These are phyloP conservation scores for Idaea straminata DNA, from an alignment of 2,888 invertebrate genomes.

Conservation along the genomic window DNA sequence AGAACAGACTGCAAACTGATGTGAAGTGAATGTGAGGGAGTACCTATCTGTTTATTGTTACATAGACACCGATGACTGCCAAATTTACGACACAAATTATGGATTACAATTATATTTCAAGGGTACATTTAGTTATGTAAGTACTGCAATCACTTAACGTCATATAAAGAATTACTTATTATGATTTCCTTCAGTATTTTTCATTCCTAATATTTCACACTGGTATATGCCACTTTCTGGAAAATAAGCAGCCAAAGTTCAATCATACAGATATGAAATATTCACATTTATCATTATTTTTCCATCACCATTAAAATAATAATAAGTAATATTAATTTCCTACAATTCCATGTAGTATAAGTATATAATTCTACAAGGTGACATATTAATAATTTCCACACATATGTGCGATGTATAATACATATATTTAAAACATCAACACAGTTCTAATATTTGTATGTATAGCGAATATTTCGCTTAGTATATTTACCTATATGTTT, in stretches of 20 bases:
- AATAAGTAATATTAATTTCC: constrained; percentile 15
- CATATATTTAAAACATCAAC: constrained; percentile 51
- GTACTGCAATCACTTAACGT: constrained; percentile 13
- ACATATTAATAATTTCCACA: constrained; percentile 15
- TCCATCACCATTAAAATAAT: constrained; percentile 11
- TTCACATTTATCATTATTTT: constrained; percentile 8
- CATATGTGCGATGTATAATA: constrained; percentile 47
- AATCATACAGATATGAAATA: constrained; percentile 2
- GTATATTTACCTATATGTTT: constrained; percentile 15
- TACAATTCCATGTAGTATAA: constrained; percentile 12
- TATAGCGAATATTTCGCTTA: constrained; percentile 29
- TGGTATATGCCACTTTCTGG: constrained; percentile 3
- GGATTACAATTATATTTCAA: constrained; percentile 17
- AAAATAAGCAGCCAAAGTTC: constrained; percentile 10
- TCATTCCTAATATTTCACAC: not conserved
- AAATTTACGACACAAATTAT: constrained; percentile 24
- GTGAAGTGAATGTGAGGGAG: constrained; percentile 9
- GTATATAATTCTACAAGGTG: constrained; percentile 24
- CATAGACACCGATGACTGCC: constrained; percentile 30
- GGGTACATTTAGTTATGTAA: constrained; percentile 16
- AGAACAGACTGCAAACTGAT: constrained; percentile 13
- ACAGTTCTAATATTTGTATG: constrained; percentile 61
- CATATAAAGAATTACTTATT: not conserved
- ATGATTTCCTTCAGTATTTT: too few species aligned
- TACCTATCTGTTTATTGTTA: constrained; percentile 33